phyloP scores from a whole-genome alignment of 2,888 invertebrate species.

The Orthosia gracilis region DNA sequence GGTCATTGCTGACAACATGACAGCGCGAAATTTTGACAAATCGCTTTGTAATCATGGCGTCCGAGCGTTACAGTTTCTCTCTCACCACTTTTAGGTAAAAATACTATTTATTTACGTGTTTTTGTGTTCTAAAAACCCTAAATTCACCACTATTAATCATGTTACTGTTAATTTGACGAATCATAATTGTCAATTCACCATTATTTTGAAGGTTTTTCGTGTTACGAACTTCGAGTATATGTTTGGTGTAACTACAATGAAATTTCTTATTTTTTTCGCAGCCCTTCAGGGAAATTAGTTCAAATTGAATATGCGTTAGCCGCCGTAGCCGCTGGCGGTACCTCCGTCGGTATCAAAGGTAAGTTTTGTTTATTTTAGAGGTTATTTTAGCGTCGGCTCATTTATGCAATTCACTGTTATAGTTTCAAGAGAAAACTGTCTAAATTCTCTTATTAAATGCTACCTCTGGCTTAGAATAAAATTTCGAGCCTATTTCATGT shows the following conservation, averaged over 20 bases:
- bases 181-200: neutral
- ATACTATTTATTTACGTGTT: slow-evolving; percentile 72
- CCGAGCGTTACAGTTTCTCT: slow-evolving; percentile 99
- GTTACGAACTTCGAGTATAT: slow-evolving; percentile 44
- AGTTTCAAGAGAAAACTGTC: neutral
- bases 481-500: neutral
- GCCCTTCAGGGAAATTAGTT: slow-evolving; percentile 99
- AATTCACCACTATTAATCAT: neutral
- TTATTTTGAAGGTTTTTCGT: slow-evolving; percentile 32
- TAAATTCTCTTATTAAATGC: neutral
- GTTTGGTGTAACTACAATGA: slow-evolving; percentile 50
- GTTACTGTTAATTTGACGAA: neutral
- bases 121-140: slow-evolving; percentile 20
- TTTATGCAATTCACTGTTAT: slow-evolving; percentile 32
- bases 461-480: fast-evolving
- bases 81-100: slow-evolving; percentile 94
- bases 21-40: slow-evolving; percentile 77
- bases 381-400: slow-evolving; percentile 67
- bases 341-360: slow-evolving; percentile 99
- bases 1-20: slow-evolving; percentile 73
- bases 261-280: slow-evolving; percentile 86
- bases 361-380: slow-evolving; percentile 68
- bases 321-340: slow-evolving; percentile 99
- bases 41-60: slow-evolving; percentile 96
- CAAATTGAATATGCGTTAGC: slow-evolving; percentile 99